Evolutionary conservation across 1,140 invertebrate genomes (phyloP), one percentile per base, ranked within the genome.

Genomic region (Nephotettix cincticeps): DNA sequence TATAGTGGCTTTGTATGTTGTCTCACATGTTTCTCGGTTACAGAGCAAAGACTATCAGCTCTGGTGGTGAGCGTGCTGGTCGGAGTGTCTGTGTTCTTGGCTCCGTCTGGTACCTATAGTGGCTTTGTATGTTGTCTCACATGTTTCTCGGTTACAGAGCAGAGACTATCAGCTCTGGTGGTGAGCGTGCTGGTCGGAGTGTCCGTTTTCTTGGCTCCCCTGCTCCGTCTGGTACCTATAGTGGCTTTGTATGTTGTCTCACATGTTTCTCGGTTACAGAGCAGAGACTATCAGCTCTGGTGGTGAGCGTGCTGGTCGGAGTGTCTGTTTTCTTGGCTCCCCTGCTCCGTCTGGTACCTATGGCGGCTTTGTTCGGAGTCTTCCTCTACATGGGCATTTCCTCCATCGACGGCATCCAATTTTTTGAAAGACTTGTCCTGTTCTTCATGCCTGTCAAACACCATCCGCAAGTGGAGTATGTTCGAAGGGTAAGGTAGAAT

Each of bases 351-450:
- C 83, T 91, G 14, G 92, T 98, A 68, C 96, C 97, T 1, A 93
- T 98, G 86, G 89, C 96, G 11, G 95, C 97, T 56, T 85, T 99
- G 1, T 95, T 98, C 79, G 97, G 97, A 29, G 93, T 99, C 1
- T 99, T 99, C 80, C 85, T 99, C 0, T 99, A 99, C 83, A 96
- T 99, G 91, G 97, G 97, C 36, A 89, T 97, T 66, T 95, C 95
- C 0, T 94, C 95, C 0, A 91, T 95, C 43, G 92, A 90, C 77
- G 95, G 95, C 58, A 94, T 97, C 21, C 95, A 98, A 81, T 88
- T 98, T 77, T 95, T 96, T 80, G 94, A 97, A 74, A 78, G 86
- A 74, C 83, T 93, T 64, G 88, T 91, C 72, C 82, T 98, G 9
- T 88, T 97, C 51, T 90, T 98, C 72, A 96, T 97, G 89, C 95